Base-by-base conservation (phyloP, 2,888 invertebrate species). In the Ormyrus thymus region DNA sequence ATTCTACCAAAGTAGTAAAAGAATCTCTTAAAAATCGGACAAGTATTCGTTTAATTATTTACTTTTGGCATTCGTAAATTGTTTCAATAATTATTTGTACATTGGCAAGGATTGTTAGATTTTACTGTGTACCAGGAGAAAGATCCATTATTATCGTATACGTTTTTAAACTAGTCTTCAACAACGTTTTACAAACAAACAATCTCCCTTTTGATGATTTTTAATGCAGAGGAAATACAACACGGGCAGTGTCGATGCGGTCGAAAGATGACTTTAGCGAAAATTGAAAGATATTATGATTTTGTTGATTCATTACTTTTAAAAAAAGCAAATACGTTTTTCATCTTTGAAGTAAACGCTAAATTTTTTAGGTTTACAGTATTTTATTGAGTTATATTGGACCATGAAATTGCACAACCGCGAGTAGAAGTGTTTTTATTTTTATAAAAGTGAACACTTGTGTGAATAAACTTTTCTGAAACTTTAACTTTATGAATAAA, bases 141-240 rank as follows among this genome's bases (percentile, higher is more conserved):
- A 61, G 7, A 53, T 15, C 10, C 10, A 43, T 69, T 76, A 56
- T 70, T 69, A 76, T 69, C 62, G 70, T 46, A 71, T 70, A 71
- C 61, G 7, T 43, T 55, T 50, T 43, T n/a, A 68, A 75, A 53
- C n/a, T 59, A 15, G n/a, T 50, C 9, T 65, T 66, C n/a, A 71
- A 65, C 71, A 77, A 76, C 56, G 45, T 62, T 76, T 76, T 76
- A 62, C 7, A 76, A 62, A 61, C 68, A 68, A 68, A 66, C 45
- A 50, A 55, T 65, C 56, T 65, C 53, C 7, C 13, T 53, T 70
- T 70, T 2, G 43, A 48, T 69, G 46, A 53, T 56, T 46, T 6
- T 50, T 29, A 29, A 50, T 50, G 56, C 51, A 15, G 43, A 61
- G 11, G 43, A 46, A 66, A 13, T 65, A 56, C 50, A 74, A 74